Percentiles rank a stretch among this genome's conserved stretches.
Evolutionary conservation across 2,113 vertebrate species (phyloP).

Genomic region (Cochlearius cochlearius): DNA sequence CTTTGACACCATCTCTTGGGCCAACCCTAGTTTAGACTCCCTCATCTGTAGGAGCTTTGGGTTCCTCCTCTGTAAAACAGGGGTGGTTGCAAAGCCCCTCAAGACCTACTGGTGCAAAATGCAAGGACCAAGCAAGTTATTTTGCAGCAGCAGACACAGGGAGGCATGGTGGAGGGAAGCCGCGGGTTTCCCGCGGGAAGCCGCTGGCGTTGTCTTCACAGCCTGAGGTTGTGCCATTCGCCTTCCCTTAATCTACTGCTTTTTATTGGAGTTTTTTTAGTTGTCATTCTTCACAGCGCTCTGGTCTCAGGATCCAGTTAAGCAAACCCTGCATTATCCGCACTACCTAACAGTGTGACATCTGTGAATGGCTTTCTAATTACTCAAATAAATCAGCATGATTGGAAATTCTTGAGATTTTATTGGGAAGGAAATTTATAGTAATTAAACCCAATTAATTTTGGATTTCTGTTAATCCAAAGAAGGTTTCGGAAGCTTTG

Average conservation of each 20-base stretch:
- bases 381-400: constrained; percentile 83
- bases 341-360: constrained; percentile 78
- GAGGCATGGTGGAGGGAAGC: accelerated
- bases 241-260: background rate
- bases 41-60: background rate
- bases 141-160: background rate
- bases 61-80: background rate
- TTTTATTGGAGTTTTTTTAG: background rate
- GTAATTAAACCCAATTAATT: constrained; percentile 84
- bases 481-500: constrained; percentile 52
- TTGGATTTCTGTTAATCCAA: constrained; percentile 74
- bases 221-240: background rate
- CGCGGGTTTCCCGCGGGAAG: background rate
- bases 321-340: constrained; percentile 59
- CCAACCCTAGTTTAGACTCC: accelerated
- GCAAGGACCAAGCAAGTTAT: background rate
- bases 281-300: constrained; percentile 18
- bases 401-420: constrained; percentile 86
- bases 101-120: background rate
- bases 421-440: constrained; percentile 85
- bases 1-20: background rate
- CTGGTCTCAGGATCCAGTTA: constrained; percentile 63
- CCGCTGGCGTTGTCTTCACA: background rate
- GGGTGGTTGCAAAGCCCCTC: background rate
- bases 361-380: constrained; percentile 83